A percentile compares a stretch with the other conserved stretches of the same genome.
phyloP scores from a whole-genome alignment of 2,797 vertebrate species.

The Thalassophryne amazonica region DNA sequence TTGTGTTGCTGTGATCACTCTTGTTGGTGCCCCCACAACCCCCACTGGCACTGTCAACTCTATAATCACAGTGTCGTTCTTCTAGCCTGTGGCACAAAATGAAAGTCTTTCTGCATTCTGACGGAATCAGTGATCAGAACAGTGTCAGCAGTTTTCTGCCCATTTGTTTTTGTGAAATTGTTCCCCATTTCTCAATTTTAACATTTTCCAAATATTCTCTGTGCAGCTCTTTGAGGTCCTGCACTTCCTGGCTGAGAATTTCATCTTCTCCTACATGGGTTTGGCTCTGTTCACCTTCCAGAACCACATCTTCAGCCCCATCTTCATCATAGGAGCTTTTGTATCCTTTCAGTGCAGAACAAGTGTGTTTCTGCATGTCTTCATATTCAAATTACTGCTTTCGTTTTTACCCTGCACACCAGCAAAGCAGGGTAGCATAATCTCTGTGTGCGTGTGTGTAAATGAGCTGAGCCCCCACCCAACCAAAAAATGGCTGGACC shows the following conservation, averaged over 20 bases:
- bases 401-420: too few relatives aligned
- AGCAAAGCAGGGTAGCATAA: too few relatives aligned
- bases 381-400: neutral
- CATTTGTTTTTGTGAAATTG: neutral
- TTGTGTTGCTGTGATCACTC: neutral
- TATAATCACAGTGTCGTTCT: neutral
- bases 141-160: neutral
- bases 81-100: neutral
- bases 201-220: neutral
- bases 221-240: slow-evolving; percentile 81
- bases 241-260: slow-evolving; percentile 96
- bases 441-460: too few relatives aligned
- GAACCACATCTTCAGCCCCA: slow-evolving; percentile 94
- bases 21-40: neutral
- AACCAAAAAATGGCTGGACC: too few relatives aligned
- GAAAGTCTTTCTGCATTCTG: slow-evolving; percentile 2
- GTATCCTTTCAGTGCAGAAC: slow-evolving; percentile 84
- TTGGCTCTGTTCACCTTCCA: slow-evolving; percentile 98
- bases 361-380: neutral
- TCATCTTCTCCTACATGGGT: slow-evolving; percentile 99
- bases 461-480: too few relatives aligned
- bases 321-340: slow-evolving; percentile 94
- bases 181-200: neutral
- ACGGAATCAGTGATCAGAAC: slow-evolving; percentile 6
- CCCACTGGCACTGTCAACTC: neutral